These are phyloP conservation scores for Hirudo medicinalis DNA, from an alignment of 1,140 invertebrate species.

Conservation along the genomic window DNA sequence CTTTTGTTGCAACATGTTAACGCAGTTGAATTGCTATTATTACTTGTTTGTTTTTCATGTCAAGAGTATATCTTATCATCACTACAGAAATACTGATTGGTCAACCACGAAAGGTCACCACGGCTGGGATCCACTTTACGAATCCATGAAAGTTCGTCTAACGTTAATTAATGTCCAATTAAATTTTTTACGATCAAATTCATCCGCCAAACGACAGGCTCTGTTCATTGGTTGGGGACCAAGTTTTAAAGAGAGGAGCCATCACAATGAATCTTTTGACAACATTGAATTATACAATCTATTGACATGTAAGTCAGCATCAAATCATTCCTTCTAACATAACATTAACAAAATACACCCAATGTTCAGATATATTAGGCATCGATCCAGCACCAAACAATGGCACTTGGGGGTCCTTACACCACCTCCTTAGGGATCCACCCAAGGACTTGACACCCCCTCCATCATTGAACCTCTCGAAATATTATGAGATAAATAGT, in stretches of 20 bases:
- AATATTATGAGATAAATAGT: no score
- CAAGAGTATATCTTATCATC: no score
- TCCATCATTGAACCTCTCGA: no score
- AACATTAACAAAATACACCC: neutral
- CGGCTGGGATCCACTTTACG: constrained; percentile 32
- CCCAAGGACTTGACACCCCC: no score
- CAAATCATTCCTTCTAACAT: neutral
- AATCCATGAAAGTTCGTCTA: constrained; percentile 31
- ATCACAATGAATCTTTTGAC: constrained; percentile 18
- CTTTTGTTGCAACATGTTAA: no score
- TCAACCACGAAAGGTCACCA: constrained; percentile 29
- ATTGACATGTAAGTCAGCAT: constrained; percentile 19
- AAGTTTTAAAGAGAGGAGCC: constrained; percentile 11
- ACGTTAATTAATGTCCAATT: neutral
- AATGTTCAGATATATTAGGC: constrained; percentile 42
- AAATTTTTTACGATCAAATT: neutral
- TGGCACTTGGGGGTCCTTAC: constrained; percentile 35
- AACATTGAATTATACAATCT: constrained; percentile 23
- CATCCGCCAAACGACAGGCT: constrained; percentile 8
- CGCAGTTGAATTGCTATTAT: no score
- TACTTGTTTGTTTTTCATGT: no score
- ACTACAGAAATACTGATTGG: constrained; percentile 21
- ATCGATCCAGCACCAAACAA: constrained; percentile 43
- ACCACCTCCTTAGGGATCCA: constrained; percentile 25
- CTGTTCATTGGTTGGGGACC: constrained; percentile 22